These are phyloP conservation scores for Mus musculus DNA, from an alignment of 2,113 vertebrate species.

Conservation along the genomic window DNA sequence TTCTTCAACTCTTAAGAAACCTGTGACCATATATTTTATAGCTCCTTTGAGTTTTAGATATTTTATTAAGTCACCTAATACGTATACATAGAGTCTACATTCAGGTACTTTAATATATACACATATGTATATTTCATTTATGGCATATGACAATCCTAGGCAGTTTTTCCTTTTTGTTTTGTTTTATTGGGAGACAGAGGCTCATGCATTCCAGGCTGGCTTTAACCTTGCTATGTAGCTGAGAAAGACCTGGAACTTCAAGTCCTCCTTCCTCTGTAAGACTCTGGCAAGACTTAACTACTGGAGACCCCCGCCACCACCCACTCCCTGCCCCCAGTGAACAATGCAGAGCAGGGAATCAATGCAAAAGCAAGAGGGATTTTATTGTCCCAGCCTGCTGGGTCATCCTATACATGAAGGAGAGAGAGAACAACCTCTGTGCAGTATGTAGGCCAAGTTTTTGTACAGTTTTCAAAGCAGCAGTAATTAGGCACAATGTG, in stretches of 20 bases:
- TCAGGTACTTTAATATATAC: not conserved
- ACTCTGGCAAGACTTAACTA: no score
- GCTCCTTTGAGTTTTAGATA: not conserved
- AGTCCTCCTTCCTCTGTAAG: not conserved
- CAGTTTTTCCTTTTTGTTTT: not conserved
- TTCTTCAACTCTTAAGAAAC: not conserved
- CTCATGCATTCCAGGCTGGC: not conserved
- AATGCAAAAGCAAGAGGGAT: no score
- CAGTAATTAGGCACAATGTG: no score
- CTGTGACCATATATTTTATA: not conserved
- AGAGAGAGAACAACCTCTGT: no score
- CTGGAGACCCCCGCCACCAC: no score
- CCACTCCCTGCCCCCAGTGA: no score
- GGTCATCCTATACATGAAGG: no score
- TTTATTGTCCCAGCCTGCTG: no score
- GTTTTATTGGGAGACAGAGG: not conserved
- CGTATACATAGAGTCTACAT: not conserved
- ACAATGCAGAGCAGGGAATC: no score
- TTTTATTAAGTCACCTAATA: not conserved
- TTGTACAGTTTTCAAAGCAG: no score
- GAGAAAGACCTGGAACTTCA: not conserved
- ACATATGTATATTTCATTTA: not conserved
- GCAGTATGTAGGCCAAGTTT: no score
- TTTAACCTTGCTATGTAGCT: not conserved
- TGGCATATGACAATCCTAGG: accelerated